Evolutionary conservation across 30 jellyfish, hydroid and myxozoan genomes (phyloP).

Genomic region (Aurelia coerulea): DNA sequence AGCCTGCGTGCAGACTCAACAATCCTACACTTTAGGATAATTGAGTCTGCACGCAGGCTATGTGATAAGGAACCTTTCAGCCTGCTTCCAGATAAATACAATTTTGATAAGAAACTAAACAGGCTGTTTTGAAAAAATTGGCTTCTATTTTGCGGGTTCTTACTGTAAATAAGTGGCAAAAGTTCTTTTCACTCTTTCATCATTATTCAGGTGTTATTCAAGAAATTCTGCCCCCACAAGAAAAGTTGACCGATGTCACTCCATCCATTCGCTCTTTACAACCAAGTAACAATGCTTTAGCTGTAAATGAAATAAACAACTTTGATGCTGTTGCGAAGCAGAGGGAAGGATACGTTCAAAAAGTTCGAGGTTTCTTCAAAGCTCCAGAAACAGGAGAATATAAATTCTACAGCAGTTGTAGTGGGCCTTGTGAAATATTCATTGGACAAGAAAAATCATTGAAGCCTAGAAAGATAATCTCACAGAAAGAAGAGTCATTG

Average conservation of each 20-base stretch:
- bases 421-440: slow-evolving; percentile 72
- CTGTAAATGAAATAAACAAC: slow-evolving; percentile 46
- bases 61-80: no score
- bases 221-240: slow-evolving; percentile 42
- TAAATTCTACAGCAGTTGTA: slow-evolving; percentile 90
- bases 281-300: slow-evolving; percentile 25
- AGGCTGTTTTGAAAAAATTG: no score
- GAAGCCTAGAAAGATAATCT: slow-evolving; percentile 47
- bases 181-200: background rate
- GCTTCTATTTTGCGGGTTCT: no score
- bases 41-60: no score
- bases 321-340: slow-evolving; percentile 67
- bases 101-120: no score
- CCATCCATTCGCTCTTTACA: slow-evolving; percentile 60
- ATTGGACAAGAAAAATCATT: slow-evolving; percentile 41
- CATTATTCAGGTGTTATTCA: slow-evolving; percentile 36
- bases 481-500: slow-evolving; percentile 63
- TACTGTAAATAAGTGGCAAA: no score
- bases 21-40: no score
- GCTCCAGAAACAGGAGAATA: slow-evolving; percentile 94
- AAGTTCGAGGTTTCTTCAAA: slow-evolving; percentile 79
- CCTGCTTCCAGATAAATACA: no score
- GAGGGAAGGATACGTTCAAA: slow-evolving; percentile 30
- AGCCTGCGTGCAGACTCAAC: no score
- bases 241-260: slow-evolving; percentile 29